Percentiles rank a stretch among this genome's conserved stretches.
phyloP scores from a whole-genome alignment of 2,888 invertebrate species.

The Prenolepis imparis region DNA sequence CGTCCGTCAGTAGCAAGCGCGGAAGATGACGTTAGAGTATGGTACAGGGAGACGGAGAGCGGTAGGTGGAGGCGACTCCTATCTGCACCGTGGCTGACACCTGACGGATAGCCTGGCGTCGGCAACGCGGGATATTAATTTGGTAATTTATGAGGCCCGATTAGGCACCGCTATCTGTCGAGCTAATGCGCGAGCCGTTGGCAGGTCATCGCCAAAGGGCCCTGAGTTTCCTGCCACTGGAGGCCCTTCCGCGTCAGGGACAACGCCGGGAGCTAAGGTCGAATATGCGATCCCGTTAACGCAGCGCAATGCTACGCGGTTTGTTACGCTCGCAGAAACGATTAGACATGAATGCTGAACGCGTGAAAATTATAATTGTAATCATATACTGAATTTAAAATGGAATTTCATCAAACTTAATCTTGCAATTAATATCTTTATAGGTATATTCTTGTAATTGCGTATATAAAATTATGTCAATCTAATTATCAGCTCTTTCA shows the following conservation, averaged over 20 bases:
- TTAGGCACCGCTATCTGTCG: conserved; percentile 85
- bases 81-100: conserved; percentile 83
- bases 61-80: conserved; percentile 75
- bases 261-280: conserved; percentile 50
- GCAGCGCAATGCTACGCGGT: conserved; percentile 24
- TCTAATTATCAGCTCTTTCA: background rate
- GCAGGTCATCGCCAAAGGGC: conserved; percentile 83
- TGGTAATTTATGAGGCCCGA: conserved; percentile 85
- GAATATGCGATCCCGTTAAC: conserved; percentile 47
- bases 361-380: conserved; percentile 4
- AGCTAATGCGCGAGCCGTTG: conserved; percentile 85
- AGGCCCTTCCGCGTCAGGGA: conserved; percentile 72
- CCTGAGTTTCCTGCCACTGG: conserved; percentile 73
- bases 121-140: conserved; percentile 85
- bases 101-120: conserved; percentile 85
- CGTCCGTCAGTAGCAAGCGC: conserved; percentile 60
- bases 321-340: conserved; percentile 9
- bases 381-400: background rate
- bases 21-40: conserved; percentile 63
- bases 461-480: background rate
- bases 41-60: conserved; percentile 63
- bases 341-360: background rate
- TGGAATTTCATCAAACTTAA: background rate
- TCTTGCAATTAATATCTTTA: background rate
- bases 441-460: background rate